Percentiles rank a stretch among this genome's conserved stretches.
Evolutionary conservation across 2,888 invertebrate species (phyloP).

Genomic region (Terebella lapidaria): DNA sequence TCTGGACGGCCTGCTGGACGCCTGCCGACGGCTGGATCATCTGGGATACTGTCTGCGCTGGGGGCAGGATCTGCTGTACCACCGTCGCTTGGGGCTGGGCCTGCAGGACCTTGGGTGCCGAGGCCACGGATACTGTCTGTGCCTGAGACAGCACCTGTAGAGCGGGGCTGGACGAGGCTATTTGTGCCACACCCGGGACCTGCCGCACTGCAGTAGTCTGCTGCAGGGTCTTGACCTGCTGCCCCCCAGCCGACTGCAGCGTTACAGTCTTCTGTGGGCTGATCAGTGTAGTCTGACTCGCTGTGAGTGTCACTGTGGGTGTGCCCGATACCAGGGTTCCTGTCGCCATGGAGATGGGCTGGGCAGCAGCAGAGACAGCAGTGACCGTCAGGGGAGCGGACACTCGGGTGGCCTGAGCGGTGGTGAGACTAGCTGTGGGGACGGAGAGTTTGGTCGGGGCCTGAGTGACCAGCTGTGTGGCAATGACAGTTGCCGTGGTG

Average conservation of each 20-base stretch:
- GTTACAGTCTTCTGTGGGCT: slow-evolving; percentile 9
- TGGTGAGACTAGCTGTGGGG: slow-evolving; percentile 25
- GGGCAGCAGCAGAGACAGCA: neutral
- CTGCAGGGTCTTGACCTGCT: slow-evolving; percentile 6
- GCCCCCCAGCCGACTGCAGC: neutral
- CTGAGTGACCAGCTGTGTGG: slow-evolving; percentile 32
- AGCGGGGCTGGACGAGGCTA: neutral
- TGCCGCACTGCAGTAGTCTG: neutral
- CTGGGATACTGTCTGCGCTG: no score
- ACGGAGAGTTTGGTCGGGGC: slow-evolving; percentile 28
- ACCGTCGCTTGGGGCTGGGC: slow-evolving; percentile 27
- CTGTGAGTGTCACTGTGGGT: slow-evolving; percentile 8
- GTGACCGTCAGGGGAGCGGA: neutral
- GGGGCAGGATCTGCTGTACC: neutral
- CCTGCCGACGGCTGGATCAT: neutral
- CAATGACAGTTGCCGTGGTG: slow-evolving; percentile 13
- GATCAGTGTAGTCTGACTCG: neutral
- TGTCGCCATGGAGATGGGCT: neutral
- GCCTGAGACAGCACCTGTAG: slow-evolving; percentile 6
- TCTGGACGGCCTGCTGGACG: slow-evolving; percentile 13
- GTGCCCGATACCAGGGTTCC: neutral
- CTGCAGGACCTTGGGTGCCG: slow-evolving; percentile 12
- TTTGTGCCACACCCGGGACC: neutral
- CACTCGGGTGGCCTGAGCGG: slow-evolving; percentile 10
- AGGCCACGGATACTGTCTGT: slow-evolving; percentile 7